Evolutionary conservation across 2,888 invertebrate genomes (phyloP), one percentile per base, ranked within the genome.

Genomic region (Iselma pallidipennis): DNA sequence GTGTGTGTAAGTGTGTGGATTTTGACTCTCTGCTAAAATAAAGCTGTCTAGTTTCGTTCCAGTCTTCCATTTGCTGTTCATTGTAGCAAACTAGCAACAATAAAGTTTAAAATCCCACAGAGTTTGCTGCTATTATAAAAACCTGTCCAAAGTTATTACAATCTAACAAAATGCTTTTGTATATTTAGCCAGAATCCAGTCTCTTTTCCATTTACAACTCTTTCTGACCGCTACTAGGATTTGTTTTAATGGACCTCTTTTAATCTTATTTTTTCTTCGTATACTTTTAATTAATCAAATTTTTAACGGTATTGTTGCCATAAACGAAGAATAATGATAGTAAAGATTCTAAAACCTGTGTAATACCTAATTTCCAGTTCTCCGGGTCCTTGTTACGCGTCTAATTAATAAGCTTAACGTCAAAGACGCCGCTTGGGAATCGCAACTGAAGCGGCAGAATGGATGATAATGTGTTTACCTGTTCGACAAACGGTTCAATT

Each of bases 391-490:
- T 31, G 51, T 51, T 51, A 51, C 28, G 51, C 21, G 29, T 53
- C 56, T 61, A 61, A 61, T 61, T 56, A 55, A 61, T 61, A 61
- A 61, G 61, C 61, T 48, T 57, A 57, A 49, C 48, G 61, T 57
- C 33, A 61, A 61, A 48, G 49, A 26, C 48, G 61, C 57, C 61
- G 52, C 61, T 49, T 48, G 61, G 61, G 61, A 61, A 56, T 61
- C 56, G 48, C 52, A 56, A 61, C 55, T 61, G 49, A 42, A 57
- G 33, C 61, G 23, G 57, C 54, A 62, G 62, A 62, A 62, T 57
- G 51, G 62, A 54, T 62, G 62, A 58, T 62, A 62, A 62, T 62
- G 57, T 62, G 52, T 62, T 62, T 62, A 62, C 62, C 58, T 62
- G 55, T 58, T 58, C 55, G 52, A 55, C 62, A 62, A 62, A 62